phyloP scores from a whole-genome alignment of 1,140 invertebrate genomes.

The Portunus trituberculatus region DNA sequence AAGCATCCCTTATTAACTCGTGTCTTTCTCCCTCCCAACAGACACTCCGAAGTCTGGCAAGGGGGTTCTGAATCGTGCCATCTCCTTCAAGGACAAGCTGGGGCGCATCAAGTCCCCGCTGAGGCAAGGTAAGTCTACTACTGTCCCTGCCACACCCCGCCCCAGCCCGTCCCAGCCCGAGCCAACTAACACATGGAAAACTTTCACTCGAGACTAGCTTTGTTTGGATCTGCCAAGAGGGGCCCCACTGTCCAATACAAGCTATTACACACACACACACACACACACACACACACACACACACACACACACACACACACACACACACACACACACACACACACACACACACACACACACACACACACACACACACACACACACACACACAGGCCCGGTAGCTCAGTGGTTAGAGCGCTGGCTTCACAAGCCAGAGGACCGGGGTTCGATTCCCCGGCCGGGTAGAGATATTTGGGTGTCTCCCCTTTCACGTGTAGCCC shows the following conservation, averaged over 20 bases:
- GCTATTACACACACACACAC: background rate
- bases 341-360: too few species aligned
- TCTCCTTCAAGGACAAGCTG: slow-evolving; percentile 94
- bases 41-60: slow-evolving; percentile 60
- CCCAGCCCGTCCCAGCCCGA: background rate
- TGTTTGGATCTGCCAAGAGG: background rate
- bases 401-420: background rate
- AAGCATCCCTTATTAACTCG: background rate
- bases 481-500: too few species aligned
- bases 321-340: too few species aligned
- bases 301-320: too few species aligned
- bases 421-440: background rate
- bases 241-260: background rate
- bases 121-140: background rate
- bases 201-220: background rate
- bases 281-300: background rate
- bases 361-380: too few species aligned
- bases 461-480: too few species aligned
- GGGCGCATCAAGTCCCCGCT: slow-evolving; percentile 87
- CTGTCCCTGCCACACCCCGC: too few species aligned
- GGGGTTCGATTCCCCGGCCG: background rate
- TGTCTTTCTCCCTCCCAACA: background rate
- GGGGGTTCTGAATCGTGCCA: slow-evolving; percentile 87
- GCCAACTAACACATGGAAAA: background rate
- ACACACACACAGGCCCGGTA: too few species aligned